These are phyloP conservation scores for Oxystoma pomonae DNA, from an alignment of 2,888 invertebrate species.

Conservation along the genomic window DNA sequence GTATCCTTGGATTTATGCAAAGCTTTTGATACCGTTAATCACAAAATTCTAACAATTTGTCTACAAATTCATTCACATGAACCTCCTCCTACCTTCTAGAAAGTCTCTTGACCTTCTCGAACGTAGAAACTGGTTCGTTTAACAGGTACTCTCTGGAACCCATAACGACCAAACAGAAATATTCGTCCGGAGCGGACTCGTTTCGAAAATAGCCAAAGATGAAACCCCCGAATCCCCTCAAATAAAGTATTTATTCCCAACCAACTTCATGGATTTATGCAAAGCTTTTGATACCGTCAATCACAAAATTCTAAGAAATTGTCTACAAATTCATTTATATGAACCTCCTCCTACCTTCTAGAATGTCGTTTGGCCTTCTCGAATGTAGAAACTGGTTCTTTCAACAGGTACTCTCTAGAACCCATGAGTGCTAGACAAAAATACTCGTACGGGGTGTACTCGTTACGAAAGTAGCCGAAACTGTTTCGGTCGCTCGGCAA, in stretches of 20 bases:
- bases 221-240: too few relatives aligned
- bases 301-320: too few relatives aligned
- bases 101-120: constrained; percentile 49
- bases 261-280: too few relatives aligned
- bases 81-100: constrained; percentile 53
- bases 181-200: constrained; percentile 50
- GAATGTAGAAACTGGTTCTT: constrained; percentile 53
- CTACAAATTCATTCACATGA: too few relatives aligned
- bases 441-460: constrained; percentile 51
- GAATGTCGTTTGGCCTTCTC: constrained; percentile 50
- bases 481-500: constrained; percentile 36
- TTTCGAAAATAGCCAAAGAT: constrained; percentile 59
- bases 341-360: constrained; percentile 47
- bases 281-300: too few relatives aligned
- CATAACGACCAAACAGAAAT: constrained; percentile 53
- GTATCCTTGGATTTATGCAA: too few relatives aligned
- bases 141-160: constrained; percentile 64
- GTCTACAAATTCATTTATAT: background rate
- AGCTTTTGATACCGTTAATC: too few relatives aligned
- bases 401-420: constrained; percentile 61
- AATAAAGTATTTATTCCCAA: too few relatives aligned
- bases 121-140: constrained; percentile 55
- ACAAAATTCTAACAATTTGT: too few relatives aligned
- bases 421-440: constrained; percentile 57
- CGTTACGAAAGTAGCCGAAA: constrained; percentile 57